Evolutionary conservation across 2,797 vertebrate genomes (phyloP), one percentile per base, ranked within the genome.

Genomic region (Cetoscarus ocellatus): DNA sequence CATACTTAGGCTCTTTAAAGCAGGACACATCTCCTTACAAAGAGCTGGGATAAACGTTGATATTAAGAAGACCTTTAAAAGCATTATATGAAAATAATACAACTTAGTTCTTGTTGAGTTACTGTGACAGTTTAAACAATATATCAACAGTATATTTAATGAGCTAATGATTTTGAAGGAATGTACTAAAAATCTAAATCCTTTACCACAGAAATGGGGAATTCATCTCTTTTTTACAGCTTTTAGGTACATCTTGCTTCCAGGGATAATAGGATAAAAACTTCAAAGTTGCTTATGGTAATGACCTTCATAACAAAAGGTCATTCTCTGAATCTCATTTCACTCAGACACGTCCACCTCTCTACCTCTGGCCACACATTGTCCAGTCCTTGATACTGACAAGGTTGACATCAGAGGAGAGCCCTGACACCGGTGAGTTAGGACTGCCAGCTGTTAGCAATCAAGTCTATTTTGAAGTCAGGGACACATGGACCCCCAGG

Each of bases 401-500:
- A 95, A 93, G 94, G 93, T 93, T 94, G 94, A 95, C 94, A 94
- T 94, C 92, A 94, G 93, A 94, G 93, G 92, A 92, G 94, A 94
- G 92, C 88, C 85, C 88, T 93, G 93, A 95, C 94, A 94, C 89
- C 44, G 93, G 92, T 94, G 93, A 95, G 94, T 95, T 95, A 95
- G 92, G 90, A 92, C 93, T 90, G 92, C 92, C 94, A 95, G 94
- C 94, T 95, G 95, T 92, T 94, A 93, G 93, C 94, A 95, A 95
- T 95, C 94, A 95, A 92, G 90, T 93, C 94, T 94, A 95, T 95
- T 95, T 95, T 95, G 93, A 94, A 95, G 93, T 94, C 94, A 95
- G 94, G 94, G 94, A 95, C 94, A 92, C 93, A 93, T 82, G 89
- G 92, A 94, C 91, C 95, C 94, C 92, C 88, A 94, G 94, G 94